These are phyloP conservation scores for Muscicapa adusta DNA, from an alignment of 2,113 vertebrate species.

Conservation along the genomic window DNA sequence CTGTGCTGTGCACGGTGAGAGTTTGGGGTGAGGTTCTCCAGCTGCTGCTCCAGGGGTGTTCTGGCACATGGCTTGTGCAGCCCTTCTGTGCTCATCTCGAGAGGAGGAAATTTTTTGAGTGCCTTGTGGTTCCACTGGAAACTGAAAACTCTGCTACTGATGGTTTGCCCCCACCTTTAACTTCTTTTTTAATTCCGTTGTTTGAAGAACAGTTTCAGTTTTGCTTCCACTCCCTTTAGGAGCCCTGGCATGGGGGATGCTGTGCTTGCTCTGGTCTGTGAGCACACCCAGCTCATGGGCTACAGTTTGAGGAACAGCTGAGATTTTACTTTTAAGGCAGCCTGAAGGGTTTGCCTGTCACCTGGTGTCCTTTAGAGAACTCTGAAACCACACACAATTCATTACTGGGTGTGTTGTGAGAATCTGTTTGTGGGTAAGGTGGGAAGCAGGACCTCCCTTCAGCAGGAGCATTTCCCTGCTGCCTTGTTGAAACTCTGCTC, in stretches of 20 bases:
- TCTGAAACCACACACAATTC: not conserved
- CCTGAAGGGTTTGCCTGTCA: not conserved
- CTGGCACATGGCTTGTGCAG: accelerated
- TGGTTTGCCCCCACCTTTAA: not conserved
- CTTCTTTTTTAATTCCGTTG: not conserved
- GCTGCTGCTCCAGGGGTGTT: not conserved
- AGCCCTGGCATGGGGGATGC: accelerated
- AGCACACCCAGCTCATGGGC: not conserved
- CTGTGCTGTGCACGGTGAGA: not conserved
- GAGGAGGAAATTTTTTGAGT: not conserved
- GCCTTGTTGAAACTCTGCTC: not conserved
- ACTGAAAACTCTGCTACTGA: not conserved
- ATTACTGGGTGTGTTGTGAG: not conserved
- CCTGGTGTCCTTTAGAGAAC: not conserved
- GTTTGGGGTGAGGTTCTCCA: not conserved
- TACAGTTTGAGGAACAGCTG: not conserved
- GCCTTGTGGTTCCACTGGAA: not conserved
- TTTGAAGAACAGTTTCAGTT: not conserved
- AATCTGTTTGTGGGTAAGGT: not conserved
- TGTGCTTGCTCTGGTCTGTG: accelerated
- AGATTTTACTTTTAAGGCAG: not conserved
- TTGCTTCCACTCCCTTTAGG: not conserved
- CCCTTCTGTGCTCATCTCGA: accelerated
- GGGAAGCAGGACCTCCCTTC: not conserved
- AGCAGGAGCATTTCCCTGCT: not conserved